Evolutionary conservation across 2,797 vertebrate species (phyloP).

Genomic region (Epinephelus coioides): DNA sequence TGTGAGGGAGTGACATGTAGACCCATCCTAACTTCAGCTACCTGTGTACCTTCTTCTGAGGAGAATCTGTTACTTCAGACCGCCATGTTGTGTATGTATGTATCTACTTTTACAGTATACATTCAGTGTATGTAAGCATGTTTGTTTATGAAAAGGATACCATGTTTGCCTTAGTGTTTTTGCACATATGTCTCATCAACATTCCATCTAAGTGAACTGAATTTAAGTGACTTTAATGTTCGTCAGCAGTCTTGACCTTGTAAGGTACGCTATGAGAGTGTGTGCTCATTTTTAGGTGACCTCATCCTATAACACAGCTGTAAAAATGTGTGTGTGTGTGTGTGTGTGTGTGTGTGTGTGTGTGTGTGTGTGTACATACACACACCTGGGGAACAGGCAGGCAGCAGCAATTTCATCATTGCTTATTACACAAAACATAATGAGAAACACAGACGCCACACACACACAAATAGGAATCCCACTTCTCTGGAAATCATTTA

Average conservation of each 20-base stretch:
- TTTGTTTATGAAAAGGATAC: constrained; percentile 3
- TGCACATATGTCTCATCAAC: constrained; percentile 12
- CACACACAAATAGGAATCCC: constrained; percentile 38
- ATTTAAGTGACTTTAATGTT: constrained; percentile 3
- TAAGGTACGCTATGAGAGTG: constrained; percentile 46
- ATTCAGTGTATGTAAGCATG: no score
- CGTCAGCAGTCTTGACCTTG: constrained; percentile 48
- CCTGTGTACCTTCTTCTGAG: neutral
- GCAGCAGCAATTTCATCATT: constrained; percentile 54
- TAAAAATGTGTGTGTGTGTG: constrained; percentile 27
- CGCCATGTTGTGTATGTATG: neutral
- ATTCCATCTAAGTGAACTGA: constrained; percentile 16
- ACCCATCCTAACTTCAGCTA: neutral
- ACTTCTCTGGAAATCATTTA: constrained; percentile 49
- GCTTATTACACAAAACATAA: constrained; percentile 64
- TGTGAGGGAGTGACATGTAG: neutral
- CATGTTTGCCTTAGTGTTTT: neutral
- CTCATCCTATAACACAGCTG: constrained; percentile 62
- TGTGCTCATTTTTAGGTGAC: constrained; percentile 60
- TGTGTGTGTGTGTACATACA: constrained; percentile 7
- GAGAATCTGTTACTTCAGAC: neutral
- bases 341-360: constrained; percentile 10
- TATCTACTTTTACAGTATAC: neutral
- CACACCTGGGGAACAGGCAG: constrained; percentile 45
- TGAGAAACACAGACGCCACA: constrained; percentile 64